Percentiles rank a stretch among this genome's conserved stretches.
Evolutionary conservation across 2,113 vertebrate species (phyloP).

Genomic region (Lutjanus erythropterus): DNA sequence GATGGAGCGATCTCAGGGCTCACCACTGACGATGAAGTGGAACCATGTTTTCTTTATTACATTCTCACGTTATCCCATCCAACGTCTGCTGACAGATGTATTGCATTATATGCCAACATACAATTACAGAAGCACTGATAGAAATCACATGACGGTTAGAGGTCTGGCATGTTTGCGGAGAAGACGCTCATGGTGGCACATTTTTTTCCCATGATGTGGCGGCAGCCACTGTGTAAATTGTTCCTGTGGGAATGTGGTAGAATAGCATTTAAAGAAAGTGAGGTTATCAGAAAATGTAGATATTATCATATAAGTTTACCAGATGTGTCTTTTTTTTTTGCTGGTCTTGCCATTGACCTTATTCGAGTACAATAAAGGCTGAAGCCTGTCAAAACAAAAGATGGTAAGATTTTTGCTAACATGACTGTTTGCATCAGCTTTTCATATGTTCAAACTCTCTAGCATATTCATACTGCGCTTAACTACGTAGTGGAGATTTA

Average conservation of each 20-base stretch:
- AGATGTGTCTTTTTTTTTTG: slow-evolving; percentile 1
- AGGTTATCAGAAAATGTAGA: background rate
- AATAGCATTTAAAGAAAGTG: slow-evolving; percentile 12
- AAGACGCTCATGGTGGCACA: background rate
- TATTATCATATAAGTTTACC: slow-evolving; percentile 12
- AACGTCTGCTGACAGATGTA: slow-evolving; percentile 27
- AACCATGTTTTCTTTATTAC: slow-evolving; percentile 44
- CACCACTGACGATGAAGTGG: slow-evolving; percentile 40
- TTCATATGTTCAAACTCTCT: too few species aligned
- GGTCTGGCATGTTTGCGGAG: slow-evolving; percentile 29
- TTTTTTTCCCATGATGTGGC: slow-evolving; percentile 21
- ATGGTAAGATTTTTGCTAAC: too few species aligned
- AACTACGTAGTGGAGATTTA: too few species aligned
- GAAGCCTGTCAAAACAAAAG: background rate
- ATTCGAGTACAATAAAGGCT: too few species aligned
- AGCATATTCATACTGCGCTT: too few species aligned
- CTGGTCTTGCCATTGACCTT: background rate
- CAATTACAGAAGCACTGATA: slow-evolving; percentile 41
- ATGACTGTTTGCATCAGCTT: too few species aligned
- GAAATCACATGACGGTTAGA: slow-evolving; percentile 19
- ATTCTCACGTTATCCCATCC: slow-evolving; percentile 14
- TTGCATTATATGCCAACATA: slow-evolving; percentile 6
- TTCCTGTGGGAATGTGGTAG: slow-evolving; percentile 8
- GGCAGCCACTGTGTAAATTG: slow-evolving; percentile 12
- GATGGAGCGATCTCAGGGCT: slow-evolving; percentile 20